A percentile compares a stretch with the other conserved stretches of the same genome.
Conservation (phyloP, 2,797 vertebrate species). For the Sarcophilus harrisii region DNA sequence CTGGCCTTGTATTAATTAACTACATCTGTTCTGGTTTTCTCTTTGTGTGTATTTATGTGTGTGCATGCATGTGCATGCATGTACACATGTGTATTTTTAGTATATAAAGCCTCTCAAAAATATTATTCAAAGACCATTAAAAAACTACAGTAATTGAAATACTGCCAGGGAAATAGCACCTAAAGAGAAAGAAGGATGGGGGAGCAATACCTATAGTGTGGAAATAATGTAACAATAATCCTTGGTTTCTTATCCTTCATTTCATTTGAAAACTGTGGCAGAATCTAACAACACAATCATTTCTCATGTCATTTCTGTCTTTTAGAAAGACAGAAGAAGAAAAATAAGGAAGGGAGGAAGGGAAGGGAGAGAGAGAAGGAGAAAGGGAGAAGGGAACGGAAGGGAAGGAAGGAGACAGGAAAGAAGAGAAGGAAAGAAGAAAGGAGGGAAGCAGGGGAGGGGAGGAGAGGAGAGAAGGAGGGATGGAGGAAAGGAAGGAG, state of each 20-base stretch:
- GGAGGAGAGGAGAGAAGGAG: no score
- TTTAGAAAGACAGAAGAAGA: background rate
- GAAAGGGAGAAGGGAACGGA: no score
- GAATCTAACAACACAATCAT: background rate
- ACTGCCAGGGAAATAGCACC: background rate
- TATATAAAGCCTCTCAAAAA: background rate
- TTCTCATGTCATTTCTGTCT: background rate
- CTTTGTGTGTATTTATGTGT: background rate
- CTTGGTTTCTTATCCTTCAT: background rate
- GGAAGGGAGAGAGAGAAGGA: background rate
- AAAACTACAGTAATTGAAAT: background rate
- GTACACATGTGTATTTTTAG: background rate
- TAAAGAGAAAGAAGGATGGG: background rate
- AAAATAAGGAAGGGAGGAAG: background rate
- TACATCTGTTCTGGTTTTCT: constrained; percentile 11
- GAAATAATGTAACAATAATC: background rate
- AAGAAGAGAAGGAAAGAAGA: background rate
- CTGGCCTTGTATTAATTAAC: constrained; percentile 28
- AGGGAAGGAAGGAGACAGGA: no score
- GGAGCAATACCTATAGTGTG: background rate
- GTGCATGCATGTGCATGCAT: background rate
- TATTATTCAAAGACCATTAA: background rate
- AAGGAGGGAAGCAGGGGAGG: no score
- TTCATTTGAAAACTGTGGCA: background rate
- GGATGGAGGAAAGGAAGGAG: no score